phyloP scores from a whole-genome alignment of 2,113 vertebrate species.

The Ceyx cyanopectus region DNA sequence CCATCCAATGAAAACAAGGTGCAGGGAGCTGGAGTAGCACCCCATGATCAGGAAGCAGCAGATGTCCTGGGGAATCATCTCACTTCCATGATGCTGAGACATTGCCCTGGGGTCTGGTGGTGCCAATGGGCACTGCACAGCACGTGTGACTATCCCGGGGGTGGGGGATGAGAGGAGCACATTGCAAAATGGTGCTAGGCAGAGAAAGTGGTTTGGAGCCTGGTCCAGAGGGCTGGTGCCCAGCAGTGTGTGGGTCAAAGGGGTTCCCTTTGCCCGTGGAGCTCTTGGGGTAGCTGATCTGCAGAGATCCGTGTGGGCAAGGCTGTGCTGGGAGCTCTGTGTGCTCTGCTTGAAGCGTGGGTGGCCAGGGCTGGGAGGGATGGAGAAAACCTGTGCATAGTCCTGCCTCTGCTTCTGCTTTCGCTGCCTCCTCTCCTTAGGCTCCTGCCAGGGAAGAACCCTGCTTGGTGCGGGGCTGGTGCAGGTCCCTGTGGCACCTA shows the following conservation, averaged over 20 bases:
- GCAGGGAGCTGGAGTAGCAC: background rate
- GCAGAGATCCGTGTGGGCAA: background rate
- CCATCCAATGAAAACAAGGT: too few species aligned
- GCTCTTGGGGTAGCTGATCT: background rate
- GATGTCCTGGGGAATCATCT: background rate
- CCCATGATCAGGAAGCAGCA: background rate
- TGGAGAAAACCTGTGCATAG: background rate
- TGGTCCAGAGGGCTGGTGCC: background rate
- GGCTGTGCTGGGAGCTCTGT: background rate
- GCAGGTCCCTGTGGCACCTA: background rate
- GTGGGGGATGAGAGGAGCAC: background rate
- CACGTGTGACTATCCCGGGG: accelerated
- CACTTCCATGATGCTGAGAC: accelerated
- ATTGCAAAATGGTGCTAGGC: accelerated
- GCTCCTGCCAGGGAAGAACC: background rate
- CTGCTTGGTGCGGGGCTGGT: background rate
- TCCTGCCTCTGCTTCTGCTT: background rate
- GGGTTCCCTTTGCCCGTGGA: background rate
- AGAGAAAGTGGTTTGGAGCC: background rate
- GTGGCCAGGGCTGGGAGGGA: background rate
- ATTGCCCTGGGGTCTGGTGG: background rate
- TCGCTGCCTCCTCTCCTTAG: background rate
- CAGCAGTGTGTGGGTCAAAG: accelerated
- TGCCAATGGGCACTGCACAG: background rate
- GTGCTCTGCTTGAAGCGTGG: background rate